phyloP scores from a whole-genome alignment of 2,113 vertebrate genomes.

The Sterrhoptilus dennistouni region DNA sequence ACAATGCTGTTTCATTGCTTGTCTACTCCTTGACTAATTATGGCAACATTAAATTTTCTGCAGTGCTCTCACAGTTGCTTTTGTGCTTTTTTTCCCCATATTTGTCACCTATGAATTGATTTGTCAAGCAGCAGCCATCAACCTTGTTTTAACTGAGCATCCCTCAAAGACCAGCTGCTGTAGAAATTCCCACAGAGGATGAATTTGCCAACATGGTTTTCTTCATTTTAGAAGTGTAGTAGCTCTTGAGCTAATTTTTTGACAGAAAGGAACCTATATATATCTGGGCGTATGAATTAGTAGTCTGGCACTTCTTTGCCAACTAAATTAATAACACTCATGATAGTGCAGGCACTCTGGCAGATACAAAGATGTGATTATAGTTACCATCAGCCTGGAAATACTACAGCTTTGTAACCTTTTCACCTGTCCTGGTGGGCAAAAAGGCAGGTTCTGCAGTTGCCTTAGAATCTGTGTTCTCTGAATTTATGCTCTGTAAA shows the following conservation, averaged over 20 bases:
- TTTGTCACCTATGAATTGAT: slow-evolving; percentile 43
- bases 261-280: not conserved
- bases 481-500: not conserved
- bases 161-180: slow-evolving; percentile 24
- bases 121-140: slow-evolving; percentile 31
- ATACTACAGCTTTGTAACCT: not conserved
- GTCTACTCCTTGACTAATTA: not conserved
- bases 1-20: not conserved
- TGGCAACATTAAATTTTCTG: not conserved
- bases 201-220: not conserved
- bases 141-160: not conserved
- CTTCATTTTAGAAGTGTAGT: not conserved
- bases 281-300: slow-evolving; percentile 14
- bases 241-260: not conserved
- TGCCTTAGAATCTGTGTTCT: not conserved
- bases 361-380: not conserved
- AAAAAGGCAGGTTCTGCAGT: not conserved
- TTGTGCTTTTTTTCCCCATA: not conserved
- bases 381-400: not conserved
- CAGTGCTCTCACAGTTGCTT: not conserved
- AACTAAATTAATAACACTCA: not conserved
- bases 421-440: not conserved
- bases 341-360: not conserved
- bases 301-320: not conserved
- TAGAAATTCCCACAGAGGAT: slow-evolving; percentile 16